Conservation (phyloP, 2,888 invertebrate genomes). For the Agrochola lychnidis region DNA sequence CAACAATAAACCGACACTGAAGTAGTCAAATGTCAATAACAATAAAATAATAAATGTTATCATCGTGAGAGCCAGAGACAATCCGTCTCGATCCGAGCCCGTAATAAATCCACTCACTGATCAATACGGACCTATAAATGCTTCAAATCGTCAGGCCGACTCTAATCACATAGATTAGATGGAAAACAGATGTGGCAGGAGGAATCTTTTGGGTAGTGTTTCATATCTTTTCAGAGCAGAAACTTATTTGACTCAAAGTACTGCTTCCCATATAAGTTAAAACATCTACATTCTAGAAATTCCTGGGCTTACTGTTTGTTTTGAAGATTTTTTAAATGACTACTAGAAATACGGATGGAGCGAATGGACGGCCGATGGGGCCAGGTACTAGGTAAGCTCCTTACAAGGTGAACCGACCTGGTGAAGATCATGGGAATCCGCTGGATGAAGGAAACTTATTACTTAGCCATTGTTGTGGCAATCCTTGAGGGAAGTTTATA, state of each 20-base stretch:
- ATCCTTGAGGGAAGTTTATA: too few relatives aligned
- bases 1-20: slow-evolving; percentile 55
- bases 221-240: neutral
- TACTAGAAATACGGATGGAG: neutral
- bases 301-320: neutral
- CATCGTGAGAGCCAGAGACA: slow-evolving; percentile 77
- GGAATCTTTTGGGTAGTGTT: neutral
- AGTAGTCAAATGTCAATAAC: slow-evolving; percentile 68
- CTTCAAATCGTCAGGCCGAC: slow-evolving; percentile 77
- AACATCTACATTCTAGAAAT: neutral
- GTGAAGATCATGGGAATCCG: too few relatives aligned
- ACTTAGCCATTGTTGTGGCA: too few relatives aligned
- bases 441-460: too few relatives aligned
- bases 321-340: neutral
- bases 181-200: slow-evolving; percentile 52
- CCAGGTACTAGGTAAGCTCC: neutral
- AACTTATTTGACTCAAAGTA: neutral
- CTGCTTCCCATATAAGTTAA: too few relatives aligned
- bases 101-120: slow-evolving; percentile 85
- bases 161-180: slow-evolving; percentile 57
- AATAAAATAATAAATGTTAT: slow-evolving; percentile 71
- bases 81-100: slow-evolving; percentile 71
- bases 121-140: slow-evolving; percentile 86
- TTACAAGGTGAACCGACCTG: neutral
- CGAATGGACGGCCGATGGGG: neutral